A percentile compares a stretch with the other conserved stretches of the same genome.
These are phyloP conservation scores for Arctia plantaginis DNA, from an alignment of 2,888 invertebrate genomes.

Conservation along the genomic window DNA sequence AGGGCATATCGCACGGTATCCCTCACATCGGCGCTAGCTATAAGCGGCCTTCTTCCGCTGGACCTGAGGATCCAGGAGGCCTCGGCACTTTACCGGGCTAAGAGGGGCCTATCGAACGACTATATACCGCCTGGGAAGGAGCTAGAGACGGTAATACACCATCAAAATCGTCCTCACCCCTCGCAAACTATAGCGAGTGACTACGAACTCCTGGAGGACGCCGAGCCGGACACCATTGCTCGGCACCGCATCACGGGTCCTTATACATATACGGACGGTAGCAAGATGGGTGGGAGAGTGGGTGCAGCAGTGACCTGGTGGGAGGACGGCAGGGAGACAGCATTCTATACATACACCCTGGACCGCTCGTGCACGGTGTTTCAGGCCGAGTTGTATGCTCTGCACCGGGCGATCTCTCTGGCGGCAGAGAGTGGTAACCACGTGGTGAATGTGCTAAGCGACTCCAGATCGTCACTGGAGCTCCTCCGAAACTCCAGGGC, in stretches of 20 bases:
- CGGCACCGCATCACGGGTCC: constrained; percentile 4
- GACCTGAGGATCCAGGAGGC: constrained; percentile 6
- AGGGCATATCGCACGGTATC: constrained; percentile 15
- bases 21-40: background rate
- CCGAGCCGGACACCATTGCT: background rate
- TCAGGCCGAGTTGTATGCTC: too few relatives aligned
- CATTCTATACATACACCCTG: background rate
- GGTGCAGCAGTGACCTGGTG: constrained; percentile 12
- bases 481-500: constrained; percentile 1
- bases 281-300: constrained; percentile 10
- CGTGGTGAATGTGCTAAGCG: constrained; percentile 5
- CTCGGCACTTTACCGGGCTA: background rate
- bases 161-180: constrained; percentile 1
- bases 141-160: background rate
- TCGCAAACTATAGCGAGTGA: background rate
- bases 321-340: background rate
- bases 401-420: too few relatives aligned
- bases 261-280: constrained; percentile 22
- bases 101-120: constrained; percentile 5
- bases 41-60: constrained; percentile 2
- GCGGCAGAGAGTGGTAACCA: too few relatives aligned
- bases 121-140: constrained; percentile 6
- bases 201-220: constrained; percentile 19
- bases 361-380: constrained; percentile 10
- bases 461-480: constrained; percentile 25